These are phyloP conservation scores for Shinisaurus crocodilurus DNA, from an alignment of 2,113 vertebrate genomes.

Conservation along the genomic window DNA sequence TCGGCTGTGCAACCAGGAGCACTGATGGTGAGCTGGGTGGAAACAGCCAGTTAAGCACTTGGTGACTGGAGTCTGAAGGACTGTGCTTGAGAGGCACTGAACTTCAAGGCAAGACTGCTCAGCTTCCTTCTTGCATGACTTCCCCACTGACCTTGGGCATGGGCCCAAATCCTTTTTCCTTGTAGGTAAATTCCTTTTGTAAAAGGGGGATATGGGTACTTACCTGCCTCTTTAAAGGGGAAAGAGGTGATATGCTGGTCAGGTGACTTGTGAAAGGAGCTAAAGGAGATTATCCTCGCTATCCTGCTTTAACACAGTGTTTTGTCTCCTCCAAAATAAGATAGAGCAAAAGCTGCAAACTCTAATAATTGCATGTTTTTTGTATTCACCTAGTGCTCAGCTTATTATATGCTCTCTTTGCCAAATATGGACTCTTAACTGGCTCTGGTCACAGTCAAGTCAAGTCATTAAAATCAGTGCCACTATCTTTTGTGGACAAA, in stretches of 20 bases:
- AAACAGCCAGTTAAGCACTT: neutral
- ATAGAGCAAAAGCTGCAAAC: neutral
- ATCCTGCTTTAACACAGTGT: neutral
- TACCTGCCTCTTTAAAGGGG: constrained; percentile 17
- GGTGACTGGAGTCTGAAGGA: constrained; percentile 33
- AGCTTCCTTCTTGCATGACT: neutral
- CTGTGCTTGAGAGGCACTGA: constrained; percentile 23
- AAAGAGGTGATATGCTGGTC: neutral
- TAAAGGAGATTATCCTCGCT: neutral
- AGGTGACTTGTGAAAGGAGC: neutral
- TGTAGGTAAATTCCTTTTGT: neutral
- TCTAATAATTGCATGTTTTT: neutral
- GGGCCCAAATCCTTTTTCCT: too few species aligned
- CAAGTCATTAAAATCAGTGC: neutral
- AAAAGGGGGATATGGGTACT: neutral
- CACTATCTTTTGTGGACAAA: neutral
- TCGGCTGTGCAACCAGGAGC: neutral
- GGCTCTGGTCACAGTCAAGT: neutral
- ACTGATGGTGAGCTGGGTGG: neutral
- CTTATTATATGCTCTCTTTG: neutral
- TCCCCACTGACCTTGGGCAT: neutral
- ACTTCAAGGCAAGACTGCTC: constrained; percentile 15
- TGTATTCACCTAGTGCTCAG: neutral
- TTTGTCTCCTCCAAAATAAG: neutral
- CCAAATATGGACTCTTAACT: neutral